Conservation (phyloP, 2,888 invertebrate species). For the Athripsodes cinereus region DNA sequence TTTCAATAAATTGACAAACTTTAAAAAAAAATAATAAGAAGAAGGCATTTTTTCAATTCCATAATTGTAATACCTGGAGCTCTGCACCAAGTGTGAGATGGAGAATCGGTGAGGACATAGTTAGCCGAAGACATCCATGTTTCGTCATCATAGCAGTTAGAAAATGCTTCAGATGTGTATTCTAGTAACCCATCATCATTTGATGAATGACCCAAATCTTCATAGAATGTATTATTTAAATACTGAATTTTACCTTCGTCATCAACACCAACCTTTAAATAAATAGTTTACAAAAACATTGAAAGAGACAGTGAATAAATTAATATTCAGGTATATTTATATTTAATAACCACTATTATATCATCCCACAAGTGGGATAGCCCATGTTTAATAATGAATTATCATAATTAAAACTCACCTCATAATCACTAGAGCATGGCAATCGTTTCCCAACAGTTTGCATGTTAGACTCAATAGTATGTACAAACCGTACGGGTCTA, state of each 20-base stretch:
- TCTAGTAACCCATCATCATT: conserved; percentile 36
- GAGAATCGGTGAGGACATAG: conserved; percentile 58
- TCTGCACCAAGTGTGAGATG: conserved; percentile 61
- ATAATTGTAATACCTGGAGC: conserved; percentile 54
- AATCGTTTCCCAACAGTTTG: conserved; percentile 51
- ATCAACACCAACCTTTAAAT: conserved; percentile 46
- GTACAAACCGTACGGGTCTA: conserved; percentile 54
- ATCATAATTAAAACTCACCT: too few relatives aligned
- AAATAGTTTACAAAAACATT: background rate
- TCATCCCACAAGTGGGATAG: too few relatives aligned
- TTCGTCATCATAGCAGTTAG: conserved; percentile 49
- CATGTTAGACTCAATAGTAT: conserved; percentile 63
- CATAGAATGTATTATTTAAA: conserved; percentile 39
- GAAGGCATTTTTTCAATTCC: background rate
- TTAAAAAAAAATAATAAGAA: too few relatives aligned
- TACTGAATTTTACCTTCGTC: conserved; percentile 51
- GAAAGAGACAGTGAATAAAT: too few relatives aligned
- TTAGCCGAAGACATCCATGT: conserved; percentile 44
- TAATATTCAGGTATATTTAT: too few relatives aligned
- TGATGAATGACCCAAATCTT: conserved; percentile 38
- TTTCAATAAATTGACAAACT: too few relatives aligned
- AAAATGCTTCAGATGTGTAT: conserved; percentile 33
- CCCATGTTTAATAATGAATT: too few relatives aligned
- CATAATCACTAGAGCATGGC: conserved; percentile 47
- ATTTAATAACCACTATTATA: too few relatives aligned